Percentiles rank a stretch among this genome's conserved stretches.
phyloP scores from a whole-genome alignment of 2,888 invertebrate species.

The Hypolimnas misippus region DNA sequence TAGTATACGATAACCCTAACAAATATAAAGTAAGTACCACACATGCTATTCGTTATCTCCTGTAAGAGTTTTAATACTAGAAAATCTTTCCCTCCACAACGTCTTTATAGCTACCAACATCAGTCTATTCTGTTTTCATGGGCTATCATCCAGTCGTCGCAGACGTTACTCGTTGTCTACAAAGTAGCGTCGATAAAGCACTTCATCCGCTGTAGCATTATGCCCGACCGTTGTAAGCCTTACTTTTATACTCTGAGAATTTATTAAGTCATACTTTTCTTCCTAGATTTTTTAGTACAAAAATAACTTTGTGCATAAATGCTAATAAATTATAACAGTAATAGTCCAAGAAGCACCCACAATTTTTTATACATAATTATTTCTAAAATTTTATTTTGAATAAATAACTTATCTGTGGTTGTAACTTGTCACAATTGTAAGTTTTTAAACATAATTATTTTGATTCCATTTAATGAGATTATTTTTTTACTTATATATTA shows the following conservation, averaged over 20 bases:
- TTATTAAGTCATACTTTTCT: slow-evolving; percentile 2
- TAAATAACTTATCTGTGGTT: too few relatives aligned
- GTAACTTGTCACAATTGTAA: too few relatives aligned
- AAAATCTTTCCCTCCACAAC: background rate
- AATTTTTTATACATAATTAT: too few relatives aligned
- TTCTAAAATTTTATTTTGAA: too few relatives aligned
- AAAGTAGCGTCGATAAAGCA: slow-evolving; percentile 16
- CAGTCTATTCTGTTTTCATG: slow-evolving; percentile 11
- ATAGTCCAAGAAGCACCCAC: too few relatives aligned
- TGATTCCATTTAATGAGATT: too few relatives aligned
- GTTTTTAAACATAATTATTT: too few relatives aligned
- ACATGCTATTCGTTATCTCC: background rate
- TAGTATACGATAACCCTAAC: too few relatives aligned
- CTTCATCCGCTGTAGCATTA: slow-evolving; percentile 9
- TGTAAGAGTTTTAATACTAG: background rate
- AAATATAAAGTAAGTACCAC: background rate
- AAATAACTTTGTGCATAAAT: too few relatives aligned
- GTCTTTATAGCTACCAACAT: background rate
- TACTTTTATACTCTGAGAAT: slow-evolving; percentile 6
- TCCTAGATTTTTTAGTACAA: background rate
- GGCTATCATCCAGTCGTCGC: slow-evolving; percentile 10
- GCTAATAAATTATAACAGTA: too few relatives aligned
- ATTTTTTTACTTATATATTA: too few relatives aligned
- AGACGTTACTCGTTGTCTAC: slow-evolving; percentile 16
- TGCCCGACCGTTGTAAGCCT: slow-evolving; percentile 1